A percentile compares a stretch with the other conserved stretches of the same genome.
Evolutionary conservation across 2,113 vertebrate genomes (phyloP).

Genomic region (Gasterosteus aculeatus): DNA sequence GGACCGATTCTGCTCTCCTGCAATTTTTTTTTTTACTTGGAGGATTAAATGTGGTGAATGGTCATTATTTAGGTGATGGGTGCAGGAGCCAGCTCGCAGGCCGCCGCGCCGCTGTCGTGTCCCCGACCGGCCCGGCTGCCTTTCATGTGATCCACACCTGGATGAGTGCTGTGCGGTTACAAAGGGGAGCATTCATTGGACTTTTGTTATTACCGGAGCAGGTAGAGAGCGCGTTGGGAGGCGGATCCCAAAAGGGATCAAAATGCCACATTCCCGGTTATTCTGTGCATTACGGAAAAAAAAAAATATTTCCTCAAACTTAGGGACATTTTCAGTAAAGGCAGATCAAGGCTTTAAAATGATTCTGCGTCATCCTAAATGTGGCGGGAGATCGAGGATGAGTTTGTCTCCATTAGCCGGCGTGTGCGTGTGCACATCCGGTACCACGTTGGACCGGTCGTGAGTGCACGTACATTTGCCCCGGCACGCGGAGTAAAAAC

Average conservation of each 20-base stretch:
- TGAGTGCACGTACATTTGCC: conserved; percentile 11
- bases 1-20: conserved; percentile 20
- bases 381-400: conserved; percentile 13
- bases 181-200: neutral
- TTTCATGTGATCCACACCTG: conserved; percentile 32
- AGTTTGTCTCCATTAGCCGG: conserved; percentile 47
- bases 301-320: neutral
- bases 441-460: too few relatives aligned
- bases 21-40: conserved; percentile 8
- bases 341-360: neutral
- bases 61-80: conserved; percentile 23
- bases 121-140: conserved; percentile 30
- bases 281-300: neutral
- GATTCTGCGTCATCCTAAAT: too few relatives aligned
- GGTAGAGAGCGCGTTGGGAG: neutral
- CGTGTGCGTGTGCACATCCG: neutral
- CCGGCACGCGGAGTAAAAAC: conserved; percentile 45
- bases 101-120: conserved; percentile 48
- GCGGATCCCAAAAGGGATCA: neutral
- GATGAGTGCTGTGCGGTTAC: conserved; percentile 8
- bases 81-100: conserved; percentile 24
- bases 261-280: neutral
- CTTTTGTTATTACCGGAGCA: neutral
- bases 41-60: conserved; percentile 47
- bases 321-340: neutral